A percentile compares a stretch with the other conserved stretches of the same genome.
These are phyloP conservation scores for Numida meleagris DNA, from an alignment of 2,113 vertebrate species.

Conservation along the genomic window DNA sequence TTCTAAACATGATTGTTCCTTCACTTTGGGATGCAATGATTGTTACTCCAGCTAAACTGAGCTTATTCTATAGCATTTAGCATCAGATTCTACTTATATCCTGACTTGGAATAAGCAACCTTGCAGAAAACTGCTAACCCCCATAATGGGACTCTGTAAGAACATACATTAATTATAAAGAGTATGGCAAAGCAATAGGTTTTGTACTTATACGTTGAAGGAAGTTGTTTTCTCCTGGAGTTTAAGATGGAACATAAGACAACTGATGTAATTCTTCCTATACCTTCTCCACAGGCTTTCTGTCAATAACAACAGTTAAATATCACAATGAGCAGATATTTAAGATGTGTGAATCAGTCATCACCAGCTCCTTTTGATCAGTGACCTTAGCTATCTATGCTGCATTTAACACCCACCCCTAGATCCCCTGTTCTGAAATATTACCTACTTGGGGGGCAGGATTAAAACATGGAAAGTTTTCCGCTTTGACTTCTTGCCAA, in stretches of 20 bases:
- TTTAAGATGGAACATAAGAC: background rate
- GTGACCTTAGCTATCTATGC: conserved; percentile 17
- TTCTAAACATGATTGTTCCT: background rate
- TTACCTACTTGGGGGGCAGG: conserved; percentile 5
- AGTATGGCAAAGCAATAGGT: background rate
- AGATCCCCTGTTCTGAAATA: conserved; percentile 39
- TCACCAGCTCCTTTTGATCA: conserved; percentile 34
- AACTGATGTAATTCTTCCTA: background rate
- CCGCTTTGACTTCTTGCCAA: conserved; percentile 67
- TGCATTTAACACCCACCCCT: background rate
- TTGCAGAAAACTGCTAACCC: background rate
- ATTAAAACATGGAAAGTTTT: conserved; percentile 36
- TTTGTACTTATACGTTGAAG: fast-evolving
- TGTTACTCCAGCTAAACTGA: background rate
- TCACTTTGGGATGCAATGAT: background rate
- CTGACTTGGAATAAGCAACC: background rate
- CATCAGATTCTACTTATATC: background rate
- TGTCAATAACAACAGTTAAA: background rate
- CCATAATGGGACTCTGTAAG: background rate
- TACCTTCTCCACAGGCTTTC: background rate
- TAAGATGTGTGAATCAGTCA: background rate
- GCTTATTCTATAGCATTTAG: background rate
- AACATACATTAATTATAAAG: background rate
- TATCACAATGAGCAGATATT: background rate
- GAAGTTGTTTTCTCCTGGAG: background rate